A percentile compares a stretch with the other conserved stretches of the same genome.
Conservation (phyloP, 2,888 invertebrate species). For the Lymantria monacha region DNA sequence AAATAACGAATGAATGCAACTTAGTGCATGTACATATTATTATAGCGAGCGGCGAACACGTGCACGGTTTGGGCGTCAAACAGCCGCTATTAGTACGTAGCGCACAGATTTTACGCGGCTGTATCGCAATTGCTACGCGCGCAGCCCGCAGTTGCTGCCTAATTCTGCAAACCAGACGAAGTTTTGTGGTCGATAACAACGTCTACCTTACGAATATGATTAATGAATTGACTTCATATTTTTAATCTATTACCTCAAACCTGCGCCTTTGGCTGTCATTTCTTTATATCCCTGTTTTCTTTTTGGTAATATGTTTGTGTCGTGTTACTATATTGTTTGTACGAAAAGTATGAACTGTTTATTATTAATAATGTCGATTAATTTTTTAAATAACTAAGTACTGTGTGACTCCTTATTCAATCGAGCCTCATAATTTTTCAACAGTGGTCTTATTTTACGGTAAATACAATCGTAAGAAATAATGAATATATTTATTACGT, state of each 20-base stretch:
- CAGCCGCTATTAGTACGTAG: constrained; percentile 32
- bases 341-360: constrained; percentile 59
- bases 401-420: constrained; percentile 66
- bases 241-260: constrained; percentile 80
- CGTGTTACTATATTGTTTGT: constrained; percentile 63
- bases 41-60: constrained; percentile 57
- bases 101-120: constrained; percentile 33
- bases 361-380: constrained; percentile 66
- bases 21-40: constrained; percentile 56
- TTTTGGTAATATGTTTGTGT: constrained; percentile 74
- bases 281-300: constrained; percentile 78
- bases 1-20: constrained; percentile 77
- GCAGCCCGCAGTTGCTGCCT: constrained; percentile 38
- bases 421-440: constrained; percentile 65
- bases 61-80: constrained; percentile 42
- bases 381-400: constrained; percentile 78
- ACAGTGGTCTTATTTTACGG: constrained; percentile 79
- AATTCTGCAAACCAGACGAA: constrained; percentile 62
- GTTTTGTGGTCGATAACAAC: constrained; percentile 59
- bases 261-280: constrained; percentile 76
- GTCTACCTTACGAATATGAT: constrained; percentile 79
- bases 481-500: constrained; percentile 79
- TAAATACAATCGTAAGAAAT: constrained; percentile 81
- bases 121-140: constrained; percentile 31
- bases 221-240: constrained; percentile 81